A percentile compares a stretch with the other conserved stretches of the same genome.
Conservation (phyloP, 1,140 invertebrate genomes). For the Drosophila suzukii region DNA sequence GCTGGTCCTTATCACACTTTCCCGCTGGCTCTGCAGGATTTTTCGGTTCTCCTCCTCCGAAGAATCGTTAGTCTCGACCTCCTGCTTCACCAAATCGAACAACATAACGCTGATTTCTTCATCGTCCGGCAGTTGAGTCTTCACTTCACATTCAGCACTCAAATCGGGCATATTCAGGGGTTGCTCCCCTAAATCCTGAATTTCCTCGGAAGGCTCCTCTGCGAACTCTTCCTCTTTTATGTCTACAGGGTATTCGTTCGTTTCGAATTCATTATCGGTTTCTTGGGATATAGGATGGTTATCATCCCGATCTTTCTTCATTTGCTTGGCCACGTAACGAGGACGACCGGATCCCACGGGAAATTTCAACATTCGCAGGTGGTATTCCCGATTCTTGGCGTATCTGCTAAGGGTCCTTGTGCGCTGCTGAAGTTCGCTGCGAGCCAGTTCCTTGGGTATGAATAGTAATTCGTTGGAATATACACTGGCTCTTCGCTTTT, state of each 20-base stretch:
- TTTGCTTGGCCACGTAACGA: conserved; percentile 48
- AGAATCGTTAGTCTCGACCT: neutral
- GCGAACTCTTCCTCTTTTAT: conserved; percentile 24
- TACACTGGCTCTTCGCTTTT: conserved; percentile 64
- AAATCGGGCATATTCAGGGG: conserved; percentile 31
- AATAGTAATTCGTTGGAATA: conserved; percentile 55
- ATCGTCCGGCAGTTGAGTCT: conserved; percentile 25
- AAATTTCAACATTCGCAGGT: conserved; percentile 63
- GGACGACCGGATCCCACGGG: conserved; percentile 56
- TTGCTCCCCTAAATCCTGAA: neutral
- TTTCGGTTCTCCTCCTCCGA: neutral
- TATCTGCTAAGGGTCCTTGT: conserved; percentile 16
- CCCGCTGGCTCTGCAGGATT: conserved; percentile 8
- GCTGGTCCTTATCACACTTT: conserved; percentile 22
- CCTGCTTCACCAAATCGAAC: conserved; percentile 39
- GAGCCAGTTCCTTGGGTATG: conserved; percentile 66
- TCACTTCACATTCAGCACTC: neutral
- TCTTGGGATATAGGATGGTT: neutral
- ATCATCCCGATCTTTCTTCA: conserved; percentile 26
- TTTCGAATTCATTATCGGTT: neutral
- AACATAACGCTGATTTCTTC: conserved; percentile 37
- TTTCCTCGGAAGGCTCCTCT: neutral
- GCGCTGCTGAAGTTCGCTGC: conserved; percentile 46
- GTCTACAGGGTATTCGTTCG: neutral
- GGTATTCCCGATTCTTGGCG: conserved; percentile 31